phyloP scores from a whole-genome alignment of 2,113 vertebrate genomes.

The Menidia beryllina region DNA sequence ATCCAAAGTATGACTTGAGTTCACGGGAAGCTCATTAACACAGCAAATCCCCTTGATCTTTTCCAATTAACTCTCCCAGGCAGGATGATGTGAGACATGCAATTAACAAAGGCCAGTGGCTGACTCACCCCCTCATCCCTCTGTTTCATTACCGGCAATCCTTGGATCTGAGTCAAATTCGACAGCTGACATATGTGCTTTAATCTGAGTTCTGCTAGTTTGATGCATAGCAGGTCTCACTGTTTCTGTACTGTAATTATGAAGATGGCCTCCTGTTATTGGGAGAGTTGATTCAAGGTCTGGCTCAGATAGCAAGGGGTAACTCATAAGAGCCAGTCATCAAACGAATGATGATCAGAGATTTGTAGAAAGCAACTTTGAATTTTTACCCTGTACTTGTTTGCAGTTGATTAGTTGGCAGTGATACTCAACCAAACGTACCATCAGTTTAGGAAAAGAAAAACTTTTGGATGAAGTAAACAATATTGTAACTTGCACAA shows the following conservation, averaged over 20 bases:
- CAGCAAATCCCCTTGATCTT: constrained; percentile 78
- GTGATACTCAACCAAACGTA: neutral
- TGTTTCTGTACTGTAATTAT: constrained; percentile 57
- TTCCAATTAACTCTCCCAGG: constrained; percentile 77
- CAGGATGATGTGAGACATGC: constrained; percentile 73
- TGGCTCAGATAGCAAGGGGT: constrained; percentile 31
- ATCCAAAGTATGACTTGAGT: constrained; percentile 69
- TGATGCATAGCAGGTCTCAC: constrained; percentile 54
- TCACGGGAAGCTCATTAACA: constrained; percentile 77
- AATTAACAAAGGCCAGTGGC: constrained; percentile 77
- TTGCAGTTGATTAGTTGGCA: constrained; percentile 1
- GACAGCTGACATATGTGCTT: constrained; percentile 75
- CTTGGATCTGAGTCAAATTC: constrained; percentile 67
- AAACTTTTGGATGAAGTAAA: neutral
- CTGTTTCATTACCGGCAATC: constrained; percentile 65
- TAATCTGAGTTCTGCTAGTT: constrained; percentile 55
- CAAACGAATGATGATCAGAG: constrained; percentile 40
- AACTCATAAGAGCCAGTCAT: constrained; percentile 31
- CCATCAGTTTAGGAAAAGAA: neutral
- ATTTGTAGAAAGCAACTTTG: constrained; percentile 12
- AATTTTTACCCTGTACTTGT: constrained; percentile 13
- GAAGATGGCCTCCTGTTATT: constrained; percentile 50
- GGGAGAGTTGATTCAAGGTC: constrained; percentile 55
- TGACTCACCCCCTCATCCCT: constrained; percentile 63
- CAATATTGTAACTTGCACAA: neutral